These are phyloP conservation scores for Onychomys torridus DNA, from an alignment of 2,797 vertebrate genomes.

Conservation along the genomic window DNA sequence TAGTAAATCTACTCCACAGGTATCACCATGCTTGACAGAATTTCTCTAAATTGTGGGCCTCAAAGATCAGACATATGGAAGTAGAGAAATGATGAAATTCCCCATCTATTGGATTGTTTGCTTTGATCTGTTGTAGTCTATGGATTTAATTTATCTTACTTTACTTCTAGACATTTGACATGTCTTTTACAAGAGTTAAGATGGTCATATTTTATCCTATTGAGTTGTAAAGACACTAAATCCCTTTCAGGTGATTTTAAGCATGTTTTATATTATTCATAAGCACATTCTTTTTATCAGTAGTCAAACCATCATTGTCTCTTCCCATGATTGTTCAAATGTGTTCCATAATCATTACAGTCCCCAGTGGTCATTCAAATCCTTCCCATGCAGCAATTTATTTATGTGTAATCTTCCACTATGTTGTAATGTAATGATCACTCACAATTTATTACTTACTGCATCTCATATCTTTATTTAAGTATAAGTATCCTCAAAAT, in stretches of 20 bases:
- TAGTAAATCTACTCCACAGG: neutral
- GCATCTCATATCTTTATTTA: neutral
- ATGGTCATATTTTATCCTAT: neutral
- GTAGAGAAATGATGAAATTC: neutral
- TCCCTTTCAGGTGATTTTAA: conserved; percentile 8
- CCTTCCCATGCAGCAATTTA: neutral
- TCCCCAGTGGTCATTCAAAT: conserved; percentile 7
- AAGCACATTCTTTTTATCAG: conserved; percentile 34
- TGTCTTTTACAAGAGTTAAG: conserved; percentile 39
- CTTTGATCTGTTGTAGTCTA: neutral
- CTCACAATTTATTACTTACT: conserved; percentile 8
- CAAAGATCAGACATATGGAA: neutral
- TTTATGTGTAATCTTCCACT: conserved; percentile 36
- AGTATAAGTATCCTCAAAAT: neutral
- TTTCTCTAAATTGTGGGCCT: neutral
- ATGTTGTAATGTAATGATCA: neutral
- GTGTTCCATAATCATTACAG: conserved; percentile 24
- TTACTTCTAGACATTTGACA: conserved; percentile 36
- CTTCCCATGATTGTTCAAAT: neutral
- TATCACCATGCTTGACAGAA: neutral
- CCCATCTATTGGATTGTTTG: neutral
- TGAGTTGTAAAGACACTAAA: conserved; percentile 48
- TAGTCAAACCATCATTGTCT: conserved; percentile 29
- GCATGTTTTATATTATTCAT: conserved; percentile 44
- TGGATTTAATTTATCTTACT: conserved; percentile 9